Conservation (phyloP, 2,113 vertebrate genomes). For the Cromileptes altivelis region DNA sequence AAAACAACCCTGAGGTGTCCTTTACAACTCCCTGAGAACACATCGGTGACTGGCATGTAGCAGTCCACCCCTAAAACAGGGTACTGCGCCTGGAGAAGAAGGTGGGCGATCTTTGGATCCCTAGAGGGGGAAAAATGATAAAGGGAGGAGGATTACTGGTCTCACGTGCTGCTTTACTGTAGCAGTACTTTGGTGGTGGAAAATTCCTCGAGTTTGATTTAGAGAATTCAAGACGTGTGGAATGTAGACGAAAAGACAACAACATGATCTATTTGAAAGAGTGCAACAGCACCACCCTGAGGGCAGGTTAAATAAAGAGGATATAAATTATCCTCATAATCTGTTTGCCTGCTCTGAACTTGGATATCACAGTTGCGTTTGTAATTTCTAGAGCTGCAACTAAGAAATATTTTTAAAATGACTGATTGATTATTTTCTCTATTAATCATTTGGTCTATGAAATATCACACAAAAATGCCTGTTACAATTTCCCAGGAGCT, state of each 20-base stretch:
- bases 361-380: background rate
- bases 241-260: background rate
- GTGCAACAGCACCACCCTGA: background rate
- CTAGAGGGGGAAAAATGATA: constrained; percentile 72
- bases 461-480: too few species aligned
- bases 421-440: background rate
- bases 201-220: background rate
- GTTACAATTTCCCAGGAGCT: too few species aligned
- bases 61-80: constrained; percentile 94
- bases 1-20: constrained; percentile 91
- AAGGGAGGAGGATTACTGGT: background rate
- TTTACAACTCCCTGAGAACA: constrained; percentile 88
- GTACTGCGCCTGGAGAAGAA: constrained; percentile 93
- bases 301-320: background rate
- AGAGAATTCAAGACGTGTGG: background rate
- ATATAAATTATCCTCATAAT: background rate
- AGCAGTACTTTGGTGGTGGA: background rate
- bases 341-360: background rate
- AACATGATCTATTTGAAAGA: background rate
- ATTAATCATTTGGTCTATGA: background rate
- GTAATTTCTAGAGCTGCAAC: background rate
- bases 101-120: constrained; percentile 86
- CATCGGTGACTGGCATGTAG: constrained; percentile 90
- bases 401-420: background rate
- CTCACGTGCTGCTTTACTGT: background rate